Conservation (phyloP, 30 jellyfish, hydroid and myxozoan genomes). For the Aurelia coerulea region DNA sequence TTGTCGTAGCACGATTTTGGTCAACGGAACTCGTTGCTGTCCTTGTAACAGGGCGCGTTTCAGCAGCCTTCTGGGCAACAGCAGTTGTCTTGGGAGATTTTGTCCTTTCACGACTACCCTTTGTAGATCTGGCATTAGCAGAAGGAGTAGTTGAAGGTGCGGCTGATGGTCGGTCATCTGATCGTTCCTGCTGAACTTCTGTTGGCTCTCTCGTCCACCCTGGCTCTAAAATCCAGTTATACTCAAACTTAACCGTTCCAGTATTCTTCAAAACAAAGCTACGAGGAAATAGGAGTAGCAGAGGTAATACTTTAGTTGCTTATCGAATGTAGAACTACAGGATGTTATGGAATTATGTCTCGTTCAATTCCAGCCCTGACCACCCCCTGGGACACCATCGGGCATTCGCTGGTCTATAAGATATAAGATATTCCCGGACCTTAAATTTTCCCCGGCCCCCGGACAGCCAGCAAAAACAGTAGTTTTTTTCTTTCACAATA, state of each 20-base stretch:
- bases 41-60: slow-evolving; percentile 34
- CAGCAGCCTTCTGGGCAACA: slow-evolving; percentile 20
- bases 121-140: slow-evolving; percentile 50
- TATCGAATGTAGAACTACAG: too few relatives aligned
- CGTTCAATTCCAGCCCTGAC: too few relatives aligned
- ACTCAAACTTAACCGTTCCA: slow-evolving; percentile 72
- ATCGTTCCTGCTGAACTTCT: slow-evolving; percentile 14
- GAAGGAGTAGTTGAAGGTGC: slow-evolving; percentile 2
- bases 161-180: slow-evolving; percentile 22
- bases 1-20: neutral
- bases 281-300: neutral
- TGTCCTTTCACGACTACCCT: slow-evolving; percentile 54
- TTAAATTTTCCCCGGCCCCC: too few relatives aligned
- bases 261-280: slow-evolving; percentile 78
- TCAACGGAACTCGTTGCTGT: slow-evolving; percentile 25
- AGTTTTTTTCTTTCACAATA: too few relatives aligned
- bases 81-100: slow-evolving; percentile 29
- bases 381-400: too few relatives aligned
- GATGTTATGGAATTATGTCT: too few relatives aligned
- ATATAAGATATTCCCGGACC: too few relatives aligned
- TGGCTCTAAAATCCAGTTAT: slow-evolving; percentile 69
- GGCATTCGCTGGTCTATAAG: too few relatives aligned
- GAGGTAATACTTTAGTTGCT: neutral
- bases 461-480: too few relatives aligned
- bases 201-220: slow-evolving; percentile 77